A percentile compares a stretch with the other conserved stretches of the same genome.
Conservation (phyloP, 1,140 invertebrate genomes). For the Drosophila albomicans region DNA sequence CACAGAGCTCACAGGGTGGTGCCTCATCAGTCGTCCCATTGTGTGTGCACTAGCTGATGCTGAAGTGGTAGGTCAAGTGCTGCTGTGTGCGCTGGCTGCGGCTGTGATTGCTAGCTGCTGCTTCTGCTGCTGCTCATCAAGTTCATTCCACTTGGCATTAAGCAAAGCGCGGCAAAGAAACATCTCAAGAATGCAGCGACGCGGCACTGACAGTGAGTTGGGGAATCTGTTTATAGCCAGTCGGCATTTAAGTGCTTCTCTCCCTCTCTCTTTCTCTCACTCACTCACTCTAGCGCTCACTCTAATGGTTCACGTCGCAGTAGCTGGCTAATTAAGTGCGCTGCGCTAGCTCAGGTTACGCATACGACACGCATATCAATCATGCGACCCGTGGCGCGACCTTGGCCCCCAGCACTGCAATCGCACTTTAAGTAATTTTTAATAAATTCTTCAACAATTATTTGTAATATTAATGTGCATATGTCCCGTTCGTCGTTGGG, state of each 20-base stretch:
- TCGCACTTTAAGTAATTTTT: neutral
- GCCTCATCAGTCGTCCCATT: constrained; percentile 40
- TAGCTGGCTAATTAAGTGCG: constrained; percentile 4
- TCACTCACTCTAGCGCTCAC: neutral
- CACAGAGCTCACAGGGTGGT: neutral
- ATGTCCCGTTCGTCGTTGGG: neutral
- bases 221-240: constrained; percentile 72
- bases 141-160: constrained; percentile 83
- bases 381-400: constrained; percentile 25
- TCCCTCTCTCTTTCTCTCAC: neutral
- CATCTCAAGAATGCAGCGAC: constrained; percentile 71
- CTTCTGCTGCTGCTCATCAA: constrained; percentile 64
- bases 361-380: constrained; percentile 41
- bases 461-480: constrained; percentile 17
- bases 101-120: constrained; percentile 7
- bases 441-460: constrained; percentile 12
- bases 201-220: constrained; percentile 74
- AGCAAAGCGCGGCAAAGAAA: constrained; percentile 54
- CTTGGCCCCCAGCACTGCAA: neutral
- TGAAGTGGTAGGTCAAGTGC: constrained; percentile 45
- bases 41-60: constrained; percentile 10
- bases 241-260: constrained; percentile 65
- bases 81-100: constrained; percentile 38
- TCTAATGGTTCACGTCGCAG: neutral
- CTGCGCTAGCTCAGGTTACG: constrained; percentile 29